Base-by-base conservation (phyloP, 2,113 vertebrate genomes). In the Triplophysa rosa region DNA sequence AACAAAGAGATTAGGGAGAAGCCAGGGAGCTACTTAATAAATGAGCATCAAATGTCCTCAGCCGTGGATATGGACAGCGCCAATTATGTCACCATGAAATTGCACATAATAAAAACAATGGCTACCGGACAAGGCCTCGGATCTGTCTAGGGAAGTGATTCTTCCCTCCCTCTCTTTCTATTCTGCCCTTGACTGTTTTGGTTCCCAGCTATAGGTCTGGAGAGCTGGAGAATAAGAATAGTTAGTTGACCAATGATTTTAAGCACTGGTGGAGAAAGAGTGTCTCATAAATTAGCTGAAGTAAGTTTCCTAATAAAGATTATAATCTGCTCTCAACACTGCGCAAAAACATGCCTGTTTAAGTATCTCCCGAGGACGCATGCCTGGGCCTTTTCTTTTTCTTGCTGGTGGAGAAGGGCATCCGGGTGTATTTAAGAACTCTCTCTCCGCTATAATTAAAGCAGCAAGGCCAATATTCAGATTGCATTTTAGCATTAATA, bases 1-100 rank as follows among this genome's bases (percentile, higher is more conserved):
- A 97, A 97, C 95, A 96, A 98, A 98, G 95, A 93, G 92, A 96
- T 97, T 95, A 94, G 85, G 93, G 92, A 93, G 93, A 94, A 94
- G 94, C 95, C 90, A 94, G 93, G 87, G 89, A 95, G 94, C 93
- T 94, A 95, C 94, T 94, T 95, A 96, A 97, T 97, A 96, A 95
- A 96, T 92, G 95, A 97, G 94, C 95, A 95, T 95, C 95, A 94
- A 95, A 93, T 94, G 95, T 95, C 94, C 91, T 92, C 88, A 79
- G 86, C 91, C 86, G 89, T 86, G 91, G 93, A 95, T 90, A 92
- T 83, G 87, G 90, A 94, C 94, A 89, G 89, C 92, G 92, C 93
- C 94, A 95, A 97, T 96, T 96, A 98, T 89, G 91, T 92, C 91
- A 93, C 83, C 63, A 67, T 86, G 82, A 87, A 88, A 87, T 88